A percentile compares a stretch with the other conserved stretches of the same genome.
phyloP scores from a whole-genome alignment of 2,888 invertebrate species.

The Drosophila cracens region DNA sequence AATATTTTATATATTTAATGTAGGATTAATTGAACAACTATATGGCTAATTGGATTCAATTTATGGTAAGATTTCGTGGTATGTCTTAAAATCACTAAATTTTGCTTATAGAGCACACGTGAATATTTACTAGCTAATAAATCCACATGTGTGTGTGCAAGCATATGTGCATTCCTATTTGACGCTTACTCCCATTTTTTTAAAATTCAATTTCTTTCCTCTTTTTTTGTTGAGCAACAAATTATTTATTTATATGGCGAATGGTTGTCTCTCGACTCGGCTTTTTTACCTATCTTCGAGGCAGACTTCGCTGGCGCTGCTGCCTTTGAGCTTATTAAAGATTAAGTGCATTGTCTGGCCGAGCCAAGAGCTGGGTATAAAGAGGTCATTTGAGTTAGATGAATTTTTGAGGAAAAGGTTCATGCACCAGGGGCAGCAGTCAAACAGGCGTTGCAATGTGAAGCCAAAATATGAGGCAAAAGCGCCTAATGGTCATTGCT shows the following conservation, averaged over 20 bases:
- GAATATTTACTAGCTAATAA: neutral
- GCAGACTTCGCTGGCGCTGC: constrained; percentile 17
- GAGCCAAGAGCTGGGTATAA: constrained; percentile 20
- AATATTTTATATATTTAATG: no score
- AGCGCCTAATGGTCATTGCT: constrained; percentile 66
- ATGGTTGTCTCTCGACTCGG: constrained; percentile 68
- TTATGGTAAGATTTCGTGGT: neutral
- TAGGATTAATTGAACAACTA: no score
- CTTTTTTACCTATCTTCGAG: constrained; percentile 29
- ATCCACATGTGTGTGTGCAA: neutral
- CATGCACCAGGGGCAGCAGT: constrained; percentile 14
- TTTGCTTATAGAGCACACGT: neutral
- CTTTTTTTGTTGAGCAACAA: constrained; percentile 24
- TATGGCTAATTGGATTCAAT: no score
- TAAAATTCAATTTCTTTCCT: constrained; percentile 55
- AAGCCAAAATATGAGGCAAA: constrained; percentile 64
- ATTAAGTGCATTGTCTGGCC: constrained; percentile 71
- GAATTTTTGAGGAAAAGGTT: constrained; percentile 1
- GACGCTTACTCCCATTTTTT: constrained; percentile 41
- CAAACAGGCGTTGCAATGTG: constrained; percentile 33
- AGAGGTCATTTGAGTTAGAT: constrained; percentile 19
- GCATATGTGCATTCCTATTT: neutral
- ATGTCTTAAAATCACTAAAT: neutral
- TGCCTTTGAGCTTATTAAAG: constrained; percentile 72
- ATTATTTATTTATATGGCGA: constrained; percentile 67